Evolutionary conservation across 2,888 invertebrate species (phyloP).

Genomic region (Mythimna albipuncta): DNA sequence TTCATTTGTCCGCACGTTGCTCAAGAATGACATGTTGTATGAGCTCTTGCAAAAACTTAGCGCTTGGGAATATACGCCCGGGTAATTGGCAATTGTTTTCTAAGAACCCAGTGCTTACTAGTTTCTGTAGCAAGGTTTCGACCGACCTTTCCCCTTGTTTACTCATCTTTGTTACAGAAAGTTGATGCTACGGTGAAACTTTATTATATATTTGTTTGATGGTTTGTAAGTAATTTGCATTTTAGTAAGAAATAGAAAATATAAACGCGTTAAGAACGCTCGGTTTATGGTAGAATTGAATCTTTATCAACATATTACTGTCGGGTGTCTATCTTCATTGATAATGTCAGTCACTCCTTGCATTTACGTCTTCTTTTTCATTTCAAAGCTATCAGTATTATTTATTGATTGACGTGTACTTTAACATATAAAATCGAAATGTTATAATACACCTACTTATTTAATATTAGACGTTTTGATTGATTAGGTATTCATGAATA

Average conservation of each 20-base stretch:
- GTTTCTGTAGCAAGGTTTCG: slow-evolving; percentile 53
- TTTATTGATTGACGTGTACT: slow-evolving; percentile 41
- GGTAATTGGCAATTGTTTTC: slow-evolving; percentile 76
- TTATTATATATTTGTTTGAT: slow-evolving; percentile 26
- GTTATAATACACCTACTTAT: slow-evolving; percentile 11
- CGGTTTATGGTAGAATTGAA: slow-evolving; percentile 39
- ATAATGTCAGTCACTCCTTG: slow-evolving; percentile 51
- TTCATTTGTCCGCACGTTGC: slow-evolving; percentile 76
- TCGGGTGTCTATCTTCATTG: slow-evolving; percentile 51
- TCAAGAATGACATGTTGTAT: slow-evolving; percentile 74
- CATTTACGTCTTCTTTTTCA: slow-evolving; percentile 32
- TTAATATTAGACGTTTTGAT: slow-evolving; percentile 16
- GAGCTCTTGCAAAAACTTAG: slow-evolving; percentile 70
- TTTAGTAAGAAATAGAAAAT: slow-evolving; percentile 38
- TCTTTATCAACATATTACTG: slow-evolving; percentile 44
- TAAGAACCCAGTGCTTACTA: slow-evolving; percentile 55
- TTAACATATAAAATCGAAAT: slow-evolving; percentile 26
- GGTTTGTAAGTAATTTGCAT: slow-evolving; percentile 26
- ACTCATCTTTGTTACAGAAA: slow-evolving; percentile 39
- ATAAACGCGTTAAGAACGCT: slow-evolving; percentile 21
- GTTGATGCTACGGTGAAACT: slow-evolving; percentile 15
- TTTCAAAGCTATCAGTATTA: slow-evolving; percentile 40
- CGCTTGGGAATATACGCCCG: slow-evolving; percentile 73
- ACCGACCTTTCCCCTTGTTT: slow-evolving; percentile 41
- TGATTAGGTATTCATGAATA: slow-evolving; percentile 28